These are phyloP conservation scores for Dynastes maya DNA, from an alignment of 2,888 invertebrate species.

Conservation along the genomic window DNA sequence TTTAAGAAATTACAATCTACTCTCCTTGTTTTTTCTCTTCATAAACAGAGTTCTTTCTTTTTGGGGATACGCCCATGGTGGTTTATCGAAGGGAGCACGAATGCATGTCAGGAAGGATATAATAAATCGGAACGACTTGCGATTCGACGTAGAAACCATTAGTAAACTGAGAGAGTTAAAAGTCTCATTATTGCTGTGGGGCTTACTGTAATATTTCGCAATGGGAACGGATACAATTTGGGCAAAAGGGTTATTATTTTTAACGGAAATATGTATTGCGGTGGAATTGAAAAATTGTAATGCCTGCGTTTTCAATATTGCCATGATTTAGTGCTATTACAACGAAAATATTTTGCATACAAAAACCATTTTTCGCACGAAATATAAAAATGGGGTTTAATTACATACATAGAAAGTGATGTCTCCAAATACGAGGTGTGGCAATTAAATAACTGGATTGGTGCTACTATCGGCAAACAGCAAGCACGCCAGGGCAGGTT, in stretches of 20 bases:
- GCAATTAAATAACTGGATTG: too few species aligned
- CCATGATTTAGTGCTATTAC: neutral
- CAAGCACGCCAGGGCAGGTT: too few species aligned
- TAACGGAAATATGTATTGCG: conserved; percentile 37
- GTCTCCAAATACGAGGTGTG: too few species aligned
- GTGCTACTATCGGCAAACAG: too few species aligned
- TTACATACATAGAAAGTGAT: too few species aligned
- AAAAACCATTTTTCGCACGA: conserved; percentile 6
- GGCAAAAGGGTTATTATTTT: conserved; percentile 27
- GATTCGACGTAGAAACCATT: conserved; percentile 46
- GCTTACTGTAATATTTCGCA: conserved; percentile 39
- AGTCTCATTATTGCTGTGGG: conserved; percentile 42
- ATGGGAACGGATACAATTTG: conserved; percentile 38
- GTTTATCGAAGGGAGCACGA: conserved; percentile 43
- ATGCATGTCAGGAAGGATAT: conserved; percentile 47
- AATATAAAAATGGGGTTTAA: neutral
- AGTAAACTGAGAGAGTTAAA: conserved; percentile 41
- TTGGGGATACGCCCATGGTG: conserved; percentile 31
- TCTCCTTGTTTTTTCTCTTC: conserved; percentile 53
- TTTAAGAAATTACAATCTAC: conserved; percentile 67
- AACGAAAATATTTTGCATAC: neutral
- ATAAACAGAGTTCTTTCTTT: conserved; percentile 21
- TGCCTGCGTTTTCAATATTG: conserved; percentile 15
- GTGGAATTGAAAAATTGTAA: conserved; percentile 35
- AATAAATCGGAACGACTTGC: conserved; percentile 49